phyloP scores from a whole-genome alignment of 2,113 vertebrate genomes.

The Anguilla rostrata region DNA sequence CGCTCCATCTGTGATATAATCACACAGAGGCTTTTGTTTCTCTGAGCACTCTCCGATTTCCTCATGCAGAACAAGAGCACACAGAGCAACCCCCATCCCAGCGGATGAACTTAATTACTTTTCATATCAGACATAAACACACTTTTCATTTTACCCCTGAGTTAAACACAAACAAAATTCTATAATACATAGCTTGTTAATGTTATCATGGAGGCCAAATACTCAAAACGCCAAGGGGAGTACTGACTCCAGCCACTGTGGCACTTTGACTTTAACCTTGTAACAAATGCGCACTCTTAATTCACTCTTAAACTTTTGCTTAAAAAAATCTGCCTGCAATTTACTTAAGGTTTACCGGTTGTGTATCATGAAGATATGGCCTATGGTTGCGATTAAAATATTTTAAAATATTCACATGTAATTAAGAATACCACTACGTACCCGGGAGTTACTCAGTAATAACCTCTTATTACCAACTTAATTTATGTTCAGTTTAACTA shows the following conservation, averaged over 20 bases:
- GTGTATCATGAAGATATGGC: no score
- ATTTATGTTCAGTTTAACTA: no score
- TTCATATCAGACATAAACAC: conserved; percentile 29
- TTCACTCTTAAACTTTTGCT: background rate
- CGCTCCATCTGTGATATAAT: conserved; percentile 19
- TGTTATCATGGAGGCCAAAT: background rate
- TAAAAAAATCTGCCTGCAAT: no score
- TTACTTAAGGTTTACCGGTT: no score
- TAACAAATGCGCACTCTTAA: background rate
- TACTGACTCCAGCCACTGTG: background rate
- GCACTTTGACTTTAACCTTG: conserved; percentile 1
- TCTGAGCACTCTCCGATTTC: background rate
- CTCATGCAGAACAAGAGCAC: background rate
- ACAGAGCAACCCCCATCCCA: background rate
- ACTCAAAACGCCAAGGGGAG: background rate
- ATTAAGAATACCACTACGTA: no score
- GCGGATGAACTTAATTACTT: conserved; percentile 28
- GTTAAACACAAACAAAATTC: background rate
- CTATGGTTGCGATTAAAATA: no score
- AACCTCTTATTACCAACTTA: no score
- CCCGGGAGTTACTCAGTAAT: no score
- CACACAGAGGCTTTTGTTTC: conserved; percentile 6
- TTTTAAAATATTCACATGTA: no score
- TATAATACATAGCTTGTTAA: background rate
- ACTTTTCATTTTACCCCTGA: background rate